Evolutionary conservation across 2,113 vertebrate genomes (phyloP).

Genomic region (Pollimyrus isidori): DNA sequence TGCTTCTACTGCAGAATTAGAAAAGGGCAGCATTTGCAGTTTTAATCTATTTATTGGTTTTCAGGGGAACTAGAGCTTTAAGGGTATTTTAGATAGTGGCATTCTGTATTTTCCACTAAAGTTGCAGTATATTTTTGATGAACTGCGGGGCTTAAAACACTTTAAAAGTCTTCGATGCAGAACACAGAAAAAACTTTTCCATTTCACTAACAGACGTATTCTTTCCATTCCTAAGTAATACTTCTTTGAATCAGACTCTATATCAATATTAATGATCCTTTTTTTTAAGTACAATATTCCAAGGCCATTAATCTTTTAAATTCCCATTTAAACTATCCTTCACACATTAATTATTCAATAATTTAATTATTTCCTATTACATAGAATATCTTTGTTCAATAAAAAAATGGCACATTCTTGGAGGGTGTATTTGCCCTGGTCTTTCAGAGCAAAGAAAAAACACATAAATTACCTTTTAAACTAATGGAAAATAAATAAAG

Average conservation of each 20-base stretch:
- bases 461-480: background rate
- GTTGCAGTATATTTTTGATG: background rate
- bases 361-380: background rate
- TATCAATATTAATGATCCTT: constrained; percentile 12
- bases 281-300: constrained; percentile 11
- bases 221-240: background rate
- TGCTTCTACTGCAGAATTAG: background rate
- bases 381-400: constrained; percentile 2
- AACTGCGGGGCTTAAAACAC: constrained; percentile 5
- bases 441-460: background rate
- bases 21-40: background rate
- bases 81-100: background rate
- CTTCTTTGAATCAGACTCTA: background rate
- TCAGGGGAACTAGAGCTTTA: background rate
- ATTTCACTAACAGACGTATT: constrained; percentile 18
- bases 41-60: constrained; percentile 12
- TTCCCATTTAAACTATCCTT: constrained; percentile 1
- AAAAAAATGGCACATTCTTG: background rate
- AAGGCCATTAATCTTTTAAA: constrained; percentile 9
- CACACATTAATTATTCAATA: constrained; percentile 3
- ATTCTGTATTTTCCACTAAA: background rate
- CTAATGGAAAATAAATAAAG: background rate
- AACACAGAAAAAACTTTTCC: background rate
- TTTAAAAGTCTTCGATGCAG: constrained; percentile 7
- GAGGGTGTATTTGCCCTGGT: background rate